Evolutionary conservation across 2,113 vertebrate species (phyloP).

Genomic region (Actenoides hombroni): DNA sequence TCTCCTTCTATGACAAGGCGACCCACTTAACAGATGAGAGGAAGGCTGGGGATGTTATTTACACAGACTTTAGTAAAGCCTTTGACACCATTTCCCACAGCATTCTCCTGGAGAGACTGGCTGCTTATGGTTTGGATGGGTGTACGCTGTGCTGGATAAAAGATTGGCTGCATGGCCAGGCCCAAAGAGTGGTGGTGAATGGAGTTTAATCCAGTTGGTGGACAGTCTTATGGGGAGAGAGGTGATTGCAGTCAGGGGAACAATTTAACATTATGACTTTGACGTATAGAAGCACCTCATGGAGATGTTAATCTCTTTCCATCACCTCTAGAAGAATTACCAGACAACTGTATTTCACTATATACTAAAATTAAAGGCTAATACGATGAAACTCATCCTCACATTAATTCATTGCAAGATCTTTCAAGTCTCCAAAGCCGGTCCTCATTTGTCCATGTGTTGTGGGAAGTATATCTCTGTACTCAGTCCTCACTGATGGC

Average conservation of each 20-base stretch:
- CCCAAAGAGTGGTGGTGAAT: background rate
- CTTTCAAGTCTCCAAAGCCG: background rate
- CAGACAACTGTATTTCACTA: background rate
- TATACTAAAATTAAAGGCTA: background rate
- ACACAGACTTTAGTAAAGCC: background rate
- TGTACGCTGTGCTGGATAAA: no score
- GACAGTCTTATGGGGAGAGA: background rate
- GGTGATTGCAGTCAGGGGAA: background rate
- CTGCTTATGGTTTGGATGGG: background rate
- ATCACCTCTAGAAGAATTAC: background rate
- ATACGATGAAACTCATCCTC: background rate
- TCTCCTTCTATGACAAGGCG: no score
- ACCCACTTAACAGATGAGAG: no score
- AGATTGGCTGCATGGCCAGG: background rate
- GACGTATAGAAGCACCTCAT: background rate
- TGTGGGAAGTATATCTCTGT: background rate
- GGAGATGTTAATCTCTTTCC: background rate
- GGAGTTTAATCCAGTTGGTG: no score
- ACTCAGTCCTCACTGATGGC: no score
- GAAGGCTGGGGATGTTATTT: background rate
- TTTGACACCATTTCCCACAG: background rate
- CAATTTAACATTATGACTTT: background rate
- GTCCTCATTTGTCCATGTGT: rapidly evolving
- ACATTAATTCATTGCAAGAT: background rate
- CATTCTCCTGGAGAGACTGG: background rate